Conservation (phyloP, 2,888 invertebrate species). For the Glaucopsyche alexis region DNA sequence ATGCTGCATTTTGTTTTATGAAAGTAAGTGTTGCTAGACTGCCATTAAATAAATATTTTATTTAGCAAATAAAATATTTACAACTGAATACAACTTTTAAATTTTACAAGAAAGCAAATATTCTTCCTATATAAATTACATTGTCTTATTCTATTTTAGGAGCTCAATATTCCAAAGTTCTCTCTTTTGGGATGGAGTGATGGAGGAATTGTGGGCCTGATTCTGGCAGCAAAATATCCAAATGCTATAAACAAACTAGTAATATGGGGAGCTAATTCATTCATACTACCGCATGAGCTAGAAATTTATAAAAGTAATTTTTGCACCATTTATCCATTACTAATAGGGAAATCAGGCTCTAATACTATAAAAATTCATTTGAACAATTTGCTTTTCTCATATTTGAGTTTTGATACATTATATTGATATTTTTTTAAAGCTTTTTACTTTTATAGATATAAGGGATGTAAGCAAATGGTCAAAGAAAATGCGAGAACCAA, state of each 20-base stretch:
- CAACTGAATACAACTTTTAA: too few species aligned
- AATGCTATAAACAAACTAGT: constrained; percentile 85
- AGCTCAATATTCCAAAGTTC: constrained; percentile 83
- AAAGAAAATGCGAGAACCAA: constrained; percentile 85
- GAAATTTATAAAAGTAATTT: constrained; percentile 80
- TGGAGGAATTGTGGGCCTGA: constrained; percentile 89
- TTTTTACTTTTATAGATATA: constrained; percentile 73
- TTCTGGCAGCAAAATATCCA: constrained; percentile 87
- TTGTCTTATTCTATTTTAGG: constrained; percentile 51
- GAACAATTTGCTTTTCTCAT: too few species aligned
- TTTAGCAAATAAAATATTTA: too few species aligned
- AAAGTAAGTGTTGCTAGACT: constrained; percentile 59
- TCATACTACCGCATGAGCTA: constrained; percentile 84
- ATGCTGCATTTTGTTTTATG: constrained; percentile 85
- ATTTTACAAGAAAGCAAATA: too few species aligned
- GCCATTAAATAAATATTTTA: neutral
- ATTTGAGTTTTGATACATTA: too few species aligned
- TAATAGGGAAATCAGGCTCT: too few species aligned
- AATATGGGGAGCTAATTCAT: constrained; percentile 89
- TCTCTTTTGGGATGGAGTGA: constrained; percentile 94
- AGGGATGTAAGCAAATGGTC: constrained; percentile 89
- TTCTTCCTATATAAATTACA: neutral
- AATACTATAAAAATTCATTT: too few species aligned
- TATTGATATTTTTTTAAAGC: neutral
- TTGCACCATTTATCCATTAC: constrained; percentile 19